Percentiles rank a stretch among this genome's conserved stretches.
Conservation (phyloP, 64 coral and sea anemone genomes). For the Orbicella faveolata region DNA sequence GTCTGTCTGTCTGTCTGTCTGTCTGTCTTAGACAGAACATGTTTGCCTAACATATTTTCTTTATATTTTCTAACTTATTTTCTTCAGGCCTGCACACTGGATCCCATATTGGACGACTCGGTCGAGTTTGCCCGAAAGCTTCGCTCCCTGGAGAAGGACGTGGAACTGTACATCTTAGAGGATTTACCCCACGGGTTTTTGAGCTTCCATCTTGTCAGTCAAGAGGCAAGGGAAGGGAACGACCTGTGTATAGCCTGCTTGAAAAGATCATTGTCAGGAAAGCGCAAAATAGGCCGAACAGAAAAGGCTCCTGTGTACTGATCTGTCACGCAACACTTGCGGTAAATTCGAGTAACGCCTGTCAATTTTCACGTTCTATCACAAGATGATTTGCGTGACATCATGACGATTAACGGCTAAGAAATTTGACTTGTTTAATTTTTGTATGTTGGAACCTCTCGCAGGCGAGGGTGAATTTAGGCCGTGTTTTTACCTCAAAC, state of each 20-base stretch:
- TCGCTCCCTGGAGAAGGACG: constrained; percentile 65
- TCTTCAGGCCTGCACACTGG: constrained; percentile 81
- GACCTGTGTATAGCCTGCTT: constrained; percentile 81
- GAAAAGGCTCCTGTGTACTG: constrained; percentile 74
- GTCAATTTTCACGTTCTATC: too few relatives aligned
- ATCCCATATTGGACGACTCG: constrained; percentile 93
- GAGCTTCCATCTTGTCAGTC: constrained; percentile 88
- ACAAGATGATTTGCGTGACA: too few relatives aligned
- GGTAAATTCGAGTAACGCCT: neutral
- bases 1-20: neutral
- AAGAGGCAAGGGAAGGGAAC: constrained; percentile 89
- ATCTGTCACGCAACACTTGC: neutral
- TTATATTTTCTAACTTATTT: constrained; percentile 1
- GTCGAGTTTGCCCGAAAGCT: constrained; percentile 92
- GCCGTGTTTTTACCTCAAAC: too few relatives aligned
- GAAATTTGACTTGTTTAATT: too few relatives aligned
- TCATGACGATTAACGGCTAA: too few relatives aligned
- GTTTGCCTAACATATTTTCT: neutral
- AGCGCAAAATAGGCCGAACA: constrained; percentile 31
- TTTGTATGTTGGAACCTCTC: too few relatives aligned
- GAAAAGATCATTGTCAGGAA: constrained; percentile 80
- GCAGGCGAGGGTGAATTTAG: too few relatives aligned
- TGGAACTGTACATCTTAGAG: constrained; percentile 89
- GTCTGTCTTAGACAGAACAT: neutral
- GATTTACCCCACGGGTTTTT: constrained; percentile 96